A percentile compares a stretch with the other conserved stretches of the same genome.
Conservation (phyloP, 2,888 invertebrate genomes). For the Campoplex nolae region DNA sequence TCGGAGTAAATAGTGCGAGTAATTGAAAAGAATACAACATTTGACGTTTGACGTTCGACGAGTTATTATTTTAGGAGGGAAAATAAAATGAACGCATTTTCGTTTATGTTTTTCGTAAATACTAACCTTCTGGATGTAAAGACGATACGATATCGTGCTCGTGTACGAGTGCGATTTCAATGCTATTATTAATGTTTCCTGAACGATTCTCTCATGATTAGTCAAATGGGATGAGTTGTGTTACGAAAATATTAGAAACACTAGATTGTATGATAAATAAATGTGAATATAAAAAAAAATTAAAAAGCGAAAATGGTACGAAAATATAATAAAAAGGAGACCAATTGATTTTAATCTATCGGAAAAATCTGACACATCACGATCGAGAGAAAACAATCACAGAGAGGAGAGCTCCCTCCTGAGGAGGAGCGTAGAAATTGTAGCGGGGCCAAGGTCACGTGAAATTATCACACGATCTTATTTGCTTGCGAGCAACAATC, state of each 20-base stretch:
- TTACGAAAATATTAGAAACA: neutral
- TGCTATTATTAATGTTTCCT: conserved; percentile 33
- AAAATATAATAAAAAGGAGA: conserved; percentile 23
- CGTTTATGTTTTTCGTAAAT: neutral
- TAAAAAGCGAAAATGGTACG: neutral
- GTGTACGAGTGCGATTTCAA: conserved; percentile 9
- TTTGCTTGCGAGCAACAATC: conserved; percentile 42
- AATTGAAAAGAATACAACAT: neutral
- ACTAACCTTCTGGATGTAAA: conserved; percentile 7
- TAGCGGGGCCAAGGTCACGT: conserved; percentile 75
- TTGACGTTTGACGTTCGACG: conserved; percentile 38
- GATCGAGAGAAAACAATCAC: conserved; percentile 75
- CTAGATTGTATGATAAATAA: neutral
- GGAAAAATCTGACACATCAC: conserved; percentile 75
- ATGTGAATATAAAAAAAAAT: neutral
- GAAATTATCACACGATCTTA: conserved; percentile 49
- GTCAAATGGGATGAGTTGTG: neutral
- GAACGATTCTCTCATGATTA: conserved; percentile 21
- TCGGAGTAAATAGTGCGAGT: neutral
- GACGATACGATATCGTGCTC: conserved; percentile 12
- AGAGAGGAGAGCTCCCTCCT: conserved; percentile 45
- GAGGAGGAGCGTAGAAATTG: conserved; percentile 58
- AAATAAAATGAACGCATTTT: neutral
- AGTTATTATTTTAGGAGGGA: neutral
- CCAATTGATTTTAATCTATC: conserved; percentile 67